Conservation (phyloP, 1,140 invertebrate species). For the Rhynchophorus ferrugineus region DNA sequence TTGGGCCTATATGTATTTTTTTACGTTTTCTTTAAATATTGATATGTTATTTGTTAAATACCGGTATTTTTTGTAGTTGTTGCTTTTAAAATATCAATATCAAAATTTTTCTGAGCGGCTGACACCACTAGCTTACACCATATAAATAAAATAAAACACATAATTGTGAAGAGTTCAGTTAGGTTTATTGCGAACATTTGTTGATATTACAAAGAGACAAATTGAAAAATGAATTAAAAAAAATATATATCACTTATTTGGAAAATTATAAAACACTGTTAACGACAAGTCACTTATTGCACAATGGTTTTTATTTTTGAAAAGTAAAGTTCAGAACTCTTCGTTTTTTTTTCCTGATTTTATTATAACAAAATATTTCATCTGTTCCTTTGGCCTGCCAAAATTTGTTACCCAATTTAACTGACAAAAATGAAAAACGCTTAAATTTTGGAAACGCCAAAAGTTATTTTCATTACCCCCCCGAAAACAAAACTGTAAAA, state of each 20-base stretch:
- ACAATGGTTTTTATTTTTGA: slow-evolving; percentile 8
- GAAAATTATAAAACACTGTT: no score
- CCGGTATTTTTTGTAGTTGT: no score
- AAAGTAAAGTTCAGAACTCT: slow-evolving; percentile 3
- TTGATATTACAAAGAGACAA: background rate
- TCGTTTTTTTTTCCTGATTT: slow-evolving; percentile 10
- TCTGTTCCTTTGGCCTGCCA: slow-evolving; percentile 5
- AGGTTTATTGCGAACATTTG: no score
- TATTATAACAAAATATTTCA: slow-evolving; percentile 22
- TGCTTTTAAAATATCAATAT: no score
- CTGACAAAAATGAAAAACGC: slow-evolving; percentile 5
- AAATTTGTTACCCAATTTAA: slow-evolving; percentile 16
- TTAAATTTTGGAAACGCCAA: slow-evolving; percentile 4
- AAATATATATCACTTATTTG: no score
- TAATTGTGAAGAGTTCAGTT: background rate
- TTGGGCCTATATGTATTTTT: no score
- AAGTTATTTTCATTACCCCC: background rate
- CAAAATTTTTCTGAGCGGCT: no score
- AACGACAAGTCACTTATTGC: slow-evolving; percentile 13
- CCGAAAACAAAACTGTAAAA: background rate
- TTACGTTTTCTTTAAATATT: no score
- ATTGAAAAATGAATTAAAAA: background rate
- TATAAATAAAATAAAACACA: background rate
- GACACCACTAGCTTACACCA: no score
- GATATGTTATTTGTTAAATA: no score